These are phyloP conservation scores for Hypotaenidia okinawae DNA, from an alignment of 2,797 vertebrate genomes.

Conservation along the genomic window DNA sequence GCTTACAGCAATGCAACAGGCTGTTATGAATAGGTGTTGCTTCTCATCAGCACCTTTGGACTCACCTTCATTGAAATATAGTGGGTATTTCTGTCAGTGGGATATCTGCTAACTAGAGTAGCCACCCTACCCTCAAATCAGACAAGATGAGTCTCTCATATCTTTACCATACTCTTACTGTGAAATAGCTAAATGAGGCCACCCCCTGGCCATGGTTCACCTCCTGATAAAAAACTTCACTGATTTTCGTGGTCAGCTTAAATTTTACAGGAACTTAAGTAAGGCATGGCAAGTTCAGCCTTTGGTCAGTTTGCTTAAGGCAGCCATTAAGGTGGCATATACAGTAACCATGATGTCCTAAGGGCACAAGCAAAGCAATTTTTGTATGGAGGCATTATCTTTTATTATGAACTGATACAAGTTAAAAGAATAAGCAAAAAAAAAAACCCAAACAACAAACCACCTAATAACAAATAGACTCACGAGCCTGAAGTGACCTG, in stretches of 20 bases:
- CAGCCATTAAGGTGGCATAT: neutral
- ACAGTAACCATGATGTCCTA: neutral
- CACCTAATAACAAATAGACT: neutral
- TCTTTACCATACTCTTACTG: neutral
- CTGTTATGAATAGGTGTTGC: neutral
- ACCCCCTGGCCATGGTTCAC: neutral
- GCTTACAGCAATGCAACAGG: neutral
- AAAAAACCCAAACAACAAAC: neutral
- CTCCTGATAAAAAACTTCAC: neutral
- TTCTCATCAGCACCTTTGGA: neutral
- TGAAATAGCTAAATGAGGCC: conserved; percentile 18
- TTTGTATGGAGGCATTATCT: neutral
- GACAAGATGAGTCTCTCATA: neutral
- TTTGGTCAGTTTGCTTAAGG: neutral
- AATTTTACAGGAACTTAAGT: neutral
- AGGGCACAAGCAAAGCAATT: neutral
- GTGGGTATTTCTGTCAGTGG: neutral
- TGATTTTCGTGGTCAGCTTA: neutral
- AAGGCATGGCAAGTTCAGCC: neutral
- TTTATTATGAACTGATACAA: neutral
- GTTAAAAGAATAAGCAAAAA: neutral
- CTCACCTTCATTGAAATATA: neutral
- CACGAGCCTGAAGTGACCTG: neutral
- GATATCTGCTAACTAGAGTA: neutral
- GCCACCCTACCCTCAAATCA: neutral